phyloP scores from a whole-genome alignment of 2,888 invertebrate genomes.

The Drosophila hamatofila region DNA sequence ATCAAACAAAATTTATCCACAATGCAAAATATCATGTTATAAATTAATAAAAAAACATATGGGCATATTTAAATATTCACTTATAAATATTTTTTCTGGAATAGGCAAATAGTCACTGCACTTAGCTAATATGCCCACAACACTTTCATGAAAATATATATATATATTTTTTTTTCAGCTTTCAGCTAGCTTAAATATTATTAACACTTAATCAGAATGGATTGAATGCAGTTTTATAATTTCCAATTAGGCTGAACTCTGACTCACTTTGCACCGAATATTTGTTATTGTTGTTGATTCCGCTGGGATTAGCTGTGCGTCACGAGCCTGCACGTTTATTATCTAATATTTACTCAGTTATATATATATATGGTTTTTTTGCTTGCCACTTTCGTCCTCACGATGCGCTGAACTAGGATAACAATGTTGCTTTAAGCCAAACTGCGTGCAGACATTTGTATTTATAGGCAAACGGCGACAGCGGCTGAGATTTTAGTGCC shows the following conservation, averaged over 20 bases:
- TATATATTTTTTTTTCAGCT: not conserved
- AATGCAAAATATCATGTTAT: not conserved
- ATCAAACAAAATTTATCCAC: not conserved
- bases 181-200: constrained; percentile 3
- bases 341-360: constrained; percentile 29
- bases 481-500: constrained; percentile 72
- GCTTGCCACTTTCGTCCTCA: constrained; percentile 30
- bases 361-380: constrained; percentile 37
- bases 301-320: constrained; percentile 54
- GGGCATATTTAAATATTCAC: not conserved
- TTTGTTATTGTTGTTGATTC: constrained; percentile 5
- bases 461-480: constrained; percentile 79
- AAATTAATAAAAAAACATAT: not conserved
- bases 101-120: not conserved
- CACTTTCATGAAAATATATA: not conserved
- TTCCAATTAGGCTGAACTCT: constrained; percentile 34
- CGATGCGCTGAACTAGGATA: constrained; percentile 82
- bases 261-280: constrained; percentile 53
- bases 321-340: constrained; percentile 64
- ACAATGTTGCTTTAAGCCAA: constrained; percentile 82
- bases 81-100: too few relatives aligned
- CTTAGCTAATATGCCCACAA: not conserved
- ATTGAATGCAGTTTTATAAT: constrained; percentile 49
- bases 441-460: constrained; percentile 82
- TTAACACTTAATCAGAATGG: constrained; percentile 36